Percentiles rank a stretch among this genome's conserved stretches.
Evolutionary conservation across 2,888 invertebrate species (phyloP).

Genomic region (Proisotoma minuta): DNA sequence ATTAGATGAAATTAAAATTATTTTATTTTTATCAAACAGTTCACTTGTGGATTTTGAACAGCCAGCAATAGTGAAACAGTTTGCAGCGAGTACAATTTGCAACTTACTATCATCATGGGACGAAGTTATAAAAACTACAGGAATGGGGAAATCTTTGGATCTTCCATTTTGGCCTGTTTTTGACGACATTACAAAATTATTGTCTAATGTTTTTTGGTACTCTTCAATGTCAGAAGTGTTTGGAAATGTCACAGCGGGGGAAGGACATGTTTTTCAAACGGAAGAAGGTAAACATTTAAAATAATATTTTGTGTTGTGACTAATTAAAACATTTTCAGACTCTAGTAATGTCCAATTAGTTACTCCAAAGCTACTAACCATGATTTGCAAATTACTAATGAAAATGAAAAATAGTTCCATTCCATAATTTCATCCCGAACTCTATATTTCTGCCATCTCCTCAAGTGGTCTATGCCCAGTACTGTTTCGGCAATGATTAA

Average conservation of each 20-base stretch:
- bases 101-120: slow-evolving; percentile 30
- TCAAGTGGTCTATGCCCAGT: slow-evolving; percentile 31
- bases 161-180: slow-evolving; percentile 15
- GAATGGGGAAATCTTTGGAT: neutral
- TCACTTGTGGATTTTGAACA: slow-evolving; percentile 24
- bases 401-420: slow-evolving; percentile 12
- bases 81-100: slow-evolving; percentile 20
- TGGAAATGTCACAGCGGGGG: neutral
- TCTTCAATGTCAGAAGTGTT: slow-evolving; percentile 15
- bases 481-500: slow-evolving; percentile 30
- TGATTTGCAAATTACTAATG: slow-evolving; percentile 31
- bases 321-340: neutral
- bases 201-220: slow-evolving; percentile 27
- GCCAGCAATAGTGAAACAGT: slow-evolving; percentile 31
- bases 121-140: slow-evolving; percentile 11
- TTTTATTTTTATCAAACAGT: slow-evolving; percentile 11
- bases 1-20: neutral
- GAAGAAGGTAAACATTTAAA: neutral
- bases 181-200: slow-evolving; percentile 15
- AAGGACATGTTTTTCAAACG: neutral
- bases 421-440: slow-evolving; percentile 12
- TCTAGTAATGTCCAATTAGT: slow-evolving; percentile 13
- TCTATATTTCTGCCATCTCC: slow-evolving; percentile 12
- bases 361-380: slow-evolving; percentile 31
- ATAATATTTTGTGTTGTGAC: neutral